These are phyloP conservation scores for Drosophila flavopinicola DNA, from an alignment of 2,888 invertebrate species.

Conservation along the genomic window DNA sequence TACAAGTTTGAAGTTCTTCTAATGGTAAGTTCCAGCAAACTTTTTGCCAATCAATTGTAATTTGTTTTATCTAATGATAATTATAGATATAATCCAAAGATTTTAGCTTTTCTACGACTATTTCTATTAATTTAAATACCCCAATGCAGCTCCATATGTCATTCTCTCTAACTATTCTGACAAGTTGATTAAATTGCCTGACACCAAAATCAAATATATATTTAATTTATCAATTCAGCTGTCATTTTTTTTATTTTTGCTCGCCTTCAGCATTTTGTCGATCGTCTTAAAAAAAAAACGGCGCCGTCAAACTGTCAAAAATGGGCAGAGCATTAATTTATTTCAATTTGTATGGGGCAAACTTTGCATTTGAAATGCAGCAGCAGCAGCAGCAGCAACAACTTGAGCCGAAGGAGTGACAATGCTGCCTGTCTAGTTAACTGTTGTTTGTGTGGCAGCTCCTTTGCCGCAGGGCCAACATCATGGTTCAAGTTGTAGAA, in stretches of 20 bases:
- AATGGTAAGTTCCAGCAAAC: no score
- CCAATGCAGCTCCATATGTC: no score
- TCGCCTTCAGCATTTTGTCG: constrained; percentile 5
- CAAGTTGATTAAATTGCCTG: constrained; percentile 17
- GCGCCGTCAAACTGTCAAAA: constrained; percentile 46
- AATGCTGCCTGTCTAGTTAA: constrained; percentile 28
- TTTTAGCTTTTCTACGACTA: background rate
- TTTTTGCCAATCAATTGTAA: no score
- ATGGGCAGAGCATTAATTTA: constrained; percentile 57
- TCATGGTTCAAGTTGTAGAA: constrained; percentile 36
- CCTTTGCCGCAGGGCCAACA: constrained; percentile 51
- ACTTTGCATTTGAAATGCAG: constrained; percentile 54
- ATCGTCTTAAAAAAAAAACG: constrained; percentile 10
- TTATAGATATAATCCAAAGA: background rate
- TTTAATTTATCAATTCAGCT: constrained; percentile 11
- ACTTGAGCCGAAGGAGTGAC: constrained; percentile 25
- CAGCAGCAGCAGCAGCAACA: constrained; percentile 14
- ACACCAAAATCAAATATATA: constrained; percentile 6
- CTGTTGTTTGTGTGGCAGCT: constrained; percentile 15
- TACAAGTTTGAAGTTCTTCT: no score
- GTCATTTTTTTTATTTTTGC: background rate
- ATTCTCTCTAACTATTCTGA: background rate
- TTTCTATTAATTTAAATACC: no score
- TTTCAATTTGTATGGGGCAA: constrained; percentile 62
- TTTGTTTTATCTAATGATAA: no score